A percentile compares a stretch with the other conserved stretches of the same genome.
These are phyloP conservation scores for Drosophila willistoni DNA, from an alignment of 1,140 invertebrate genomes.

Conservation along the genomic window DNA sequence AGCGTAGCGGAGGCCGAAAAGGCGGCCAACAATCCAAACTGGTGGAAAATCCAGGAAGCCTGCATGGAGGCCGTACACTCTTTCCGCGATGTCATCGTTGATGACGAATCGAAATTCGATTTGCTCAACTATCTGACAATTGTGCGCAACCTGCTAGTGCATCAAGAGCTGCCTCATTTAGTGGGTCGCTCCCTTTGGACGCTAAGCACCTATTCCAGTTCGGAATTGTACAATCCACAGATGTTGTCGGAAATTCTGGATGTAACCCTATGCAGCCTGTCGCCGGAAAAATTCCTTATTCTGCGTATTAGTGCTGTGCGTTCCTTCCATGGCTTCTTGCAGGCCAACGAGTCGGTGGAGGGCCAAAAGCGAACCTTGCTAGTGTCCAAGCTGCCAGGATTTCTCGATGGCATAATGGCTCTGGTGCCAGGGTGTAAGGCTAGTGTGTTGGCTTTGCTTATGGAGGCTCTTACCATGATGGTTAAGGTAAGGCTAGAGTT, in stretches of 20 bases:
- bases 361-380: conserved; percentile 69
- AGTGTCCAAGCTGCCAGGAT: conserved; percentile 67
- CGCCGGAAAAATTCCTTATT: conserved; percentile 72
- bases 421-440: conserved; percentile 83
- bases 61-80: conserved; percentile 88
- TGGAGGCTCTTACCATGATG: conserved; percentile 88
- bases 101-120: conserved; percentile 87
- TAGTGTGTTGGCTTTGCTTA: conserved; percentile 87
- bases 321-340: conserved; percentile 84
- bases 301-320: conserved; percentile 75
- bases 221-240: conserved; percentile 73
- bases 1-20: conserved; percentile 85
- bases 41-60: conserved; percentile 92
- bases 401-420: conserved; percentile 73
- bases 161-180: conserved; percentile 85
- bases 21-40: conserved; percentile 85
- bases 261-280: conserved; percentile 70
- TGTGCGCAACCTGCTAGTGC: conserved; percentile 77
- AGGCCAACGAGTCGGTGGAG: conserved; percentile 84
- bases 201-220: conserved; percentile 87
- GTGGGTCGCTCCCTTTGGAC: conserved; percentile 89
- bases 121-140: conserved; percentile 87
- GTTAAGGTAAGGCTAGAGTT: conserved; percentile 84
- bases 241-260: conserved; percentile 76
- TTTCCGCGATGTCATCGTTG: conserved; percentile 85